Evolutionary conservation across 1,140 invertebrate genomes (phyloP), one percentile per base, ranked within the genome.

Genomic region (Portunus trituberculatus): DNA sequence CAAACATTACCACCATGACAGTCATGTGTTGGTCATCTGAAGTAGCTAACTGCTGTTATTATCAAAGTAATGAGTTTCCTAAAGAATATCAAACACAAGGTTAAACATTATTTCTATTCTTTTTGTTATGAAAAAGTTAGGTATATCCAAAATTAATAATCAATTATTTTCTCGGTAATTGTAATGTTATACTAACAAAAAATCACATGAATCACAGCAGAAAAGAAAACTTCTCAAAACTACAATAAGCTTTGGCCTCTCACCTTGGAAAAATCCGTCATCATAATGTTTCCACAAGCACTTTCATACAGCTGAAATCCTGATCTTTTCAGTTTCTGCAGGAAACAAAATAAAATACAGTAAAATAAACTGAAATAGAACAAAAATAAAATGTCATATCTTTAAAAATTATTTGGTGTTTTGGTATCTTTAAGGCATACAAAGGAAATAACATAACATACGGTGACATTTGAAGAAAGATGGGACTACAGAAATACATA

Each of bases 221-320:
- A 39, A 39, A 6, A 39, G 6, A 39, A 39, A 39, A 39, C 1
- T n/a, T 14, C 48, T 52, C 52, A 59, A 12, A 59, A 59, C 16
- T 59, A 8, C 28, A 86, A 86, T n/a, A 29, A 52, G 16, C 12
- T 91, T 14, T 12, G 52, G 28, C 4, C 14, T n/a, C 28, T 52
- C 39, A 92, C 91, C 91, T 82, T 16, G 39, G 83, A 92, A 48
- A 95, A 91, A 67, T 95, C 31, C 16, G 46, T 0, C 4, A 28
- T 86, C n/a, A 67, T 6, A 39, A 52, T 28, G 12, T 31, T 83
- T 16, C 84, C 94, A 76, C 52, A 52, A 29, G 39, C 90, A 39
- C 48, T 48, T 67, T 76, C 94, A 92, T 94, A 94, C 86, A 94
- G 59, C 48, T 46, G 48, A 59, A 90, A 94, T 52, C 94, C 94